Percentiles rank a stretch among this genome's conserved stretches.
Evolutionary conservation across 2,797 vertebrate genomes (phyloP).

Genomic region (Acrocephalus scirpaceus): DNA sequence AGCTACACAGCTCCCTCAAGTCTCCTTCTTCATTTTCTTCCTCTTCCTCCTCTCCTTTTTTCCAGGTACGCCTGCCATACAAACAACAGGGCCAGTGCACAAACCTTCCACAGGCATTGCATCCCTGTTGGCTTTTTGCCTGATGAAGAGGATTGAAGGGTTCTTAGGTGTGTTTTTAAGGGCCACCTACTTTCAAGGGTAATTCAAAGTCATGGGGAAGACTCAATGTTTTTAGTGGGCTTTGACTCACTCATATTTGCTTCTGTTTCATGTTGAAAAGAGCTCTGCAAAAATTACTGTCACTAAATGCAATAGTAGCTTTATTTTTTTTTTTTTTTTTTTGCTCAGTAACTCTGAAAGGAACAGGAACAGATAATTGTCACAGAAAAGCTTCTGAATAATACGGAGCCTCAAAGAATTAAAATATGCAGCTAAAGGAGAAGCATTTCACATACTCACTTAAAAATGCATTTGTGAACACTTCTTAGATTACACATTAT

Average conservation of each 20-base stretch:
- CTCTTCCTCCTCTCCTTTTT: constrained; percentile 69
- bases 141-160: background rate
- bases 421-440: background rate
- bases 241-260: background rate
- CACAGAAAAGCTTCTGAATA: background rate
- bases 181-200: background rate
- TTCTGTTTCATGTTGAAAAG: background rate
- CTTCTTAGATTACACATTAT: background rate
- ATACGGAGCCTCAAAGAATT: background rate
- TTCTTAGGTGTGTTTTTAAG: background rate
- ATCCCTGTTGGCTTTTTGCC: background rate
- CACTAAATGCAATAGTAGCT: background rate
- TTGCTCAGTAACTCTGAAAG: background rate
- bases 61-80: constrained; percentile 5
- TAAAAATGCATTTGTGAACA: background rate
- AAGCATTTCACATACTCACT: background rate
- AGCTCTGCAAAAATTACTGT: background rate
- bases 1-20: constrained; percentile 48
- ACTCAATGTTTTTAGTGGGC: background rate
- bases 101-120: background rate
- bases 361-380: background rate
- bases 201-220: background rate
- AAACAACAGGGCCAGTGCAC: background rate
- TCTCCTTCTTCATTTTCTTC: constrained; percentile 67
- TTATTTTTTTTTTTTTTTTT: background rate